Evolutionary conservation across 1,140 invertebrate species (phyloP).

Genomic region (Pogonomyrmex californicus): DNA sequence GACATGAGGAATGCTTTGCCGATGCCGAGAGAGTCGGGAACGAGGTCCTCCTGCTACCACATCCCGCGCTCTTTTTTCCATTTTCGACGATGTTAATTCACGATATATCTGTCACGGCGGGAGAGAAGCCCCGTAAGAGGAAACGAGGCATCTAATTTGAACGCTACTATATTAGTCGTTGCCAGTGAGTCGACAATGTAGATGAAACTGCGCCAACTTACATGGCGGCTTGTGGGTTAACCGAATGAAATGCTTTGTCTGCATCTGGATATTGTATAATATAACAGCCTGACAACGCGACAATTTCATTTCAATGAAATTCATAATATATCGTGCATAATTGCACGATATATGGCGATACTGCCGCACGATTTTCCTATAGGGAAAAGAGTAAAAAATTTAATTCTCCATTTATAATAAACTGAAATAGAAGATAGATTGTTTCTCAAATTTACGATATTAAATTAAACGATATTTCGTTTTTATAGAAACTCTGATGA

Average conservation of each 20-base stretch:
- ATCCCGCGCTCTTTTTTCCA: constrained; percentile 47
- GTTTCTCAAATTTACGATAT: neutral
- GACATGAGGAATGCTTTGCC: constrained; percentile 83
- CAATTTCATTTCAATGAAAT: neutral
- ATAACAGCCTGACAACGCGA: constrained; percentile 2
- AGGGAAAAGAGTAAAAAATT: neutral
- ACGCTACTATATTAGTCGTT: constrained; percentile 72
- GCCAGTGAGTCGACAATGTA: constrained; percentile 32
- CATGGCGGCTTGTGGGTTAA: neutral
- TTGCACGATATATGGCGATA: neutral
- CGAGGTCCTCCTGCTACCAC: constrained; percentile 67
- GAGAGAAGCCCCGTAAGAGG: constrained; percentile 56
- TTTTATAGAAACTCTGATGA: neutral
- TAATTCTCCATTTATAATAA: neutral
- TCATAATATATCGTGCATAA: neutral
- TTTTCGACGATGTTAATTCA: constrained; percentile 70
- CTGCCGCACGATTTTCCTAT: neutral
- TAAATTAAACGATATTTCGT: neutral
- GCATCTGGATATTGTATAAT: neutral
- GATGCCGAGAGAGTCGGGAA: constrained; percentile 72
- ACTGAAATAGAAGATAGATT: neutral
- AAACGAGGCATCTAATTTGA: constrained; percentile 66
- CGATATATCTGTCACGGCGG: constrained; percentile 60
- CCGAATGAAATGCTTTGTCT: constrained; percentile 14
- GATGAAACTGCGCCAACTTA: constrained; percentile 32